These are phyloP conservation scores for Gymnopithys bicolor DNA, from an alignment of 2,797 vertebrate genomes.

Conservation along the genomic window DNA sequence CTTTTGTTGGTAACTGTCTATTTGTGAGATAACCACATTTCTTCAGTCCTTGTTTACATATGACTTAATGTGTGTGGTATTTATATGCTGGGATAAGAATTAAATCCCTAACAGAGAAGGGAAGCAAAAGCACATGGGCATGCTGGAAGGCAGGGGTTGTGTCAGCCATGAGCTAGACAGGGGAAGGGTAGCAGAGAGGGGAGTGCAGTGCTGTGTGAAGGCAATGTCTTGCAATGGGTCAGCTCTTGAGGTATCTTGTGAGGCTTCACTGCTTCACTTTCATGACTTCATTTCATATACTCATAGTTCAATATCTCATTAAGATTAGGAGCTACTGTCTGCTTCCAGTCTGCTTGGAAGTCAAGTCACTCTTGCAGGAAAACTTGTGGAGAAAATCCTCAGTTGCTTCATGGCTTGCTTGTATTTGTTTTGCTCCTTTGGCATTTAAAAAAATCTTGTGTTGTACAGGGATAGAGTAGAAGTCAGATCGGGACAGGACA, in stretches of 20 bases:
- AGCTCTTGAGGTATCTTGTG: neutral
- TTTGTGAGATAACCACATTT: neutral
- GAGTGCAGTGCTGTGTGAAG: neutral
- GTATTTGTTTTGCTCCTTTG: neutral
- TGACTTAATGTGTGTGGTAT: neutral
- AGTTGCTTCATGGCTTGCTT: neutral
- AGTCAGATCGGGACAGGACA: neutral
- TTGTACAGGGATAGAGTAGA: neutral
- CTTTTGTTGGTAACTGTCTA: neutral
- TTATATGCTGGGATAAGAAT: neutral
- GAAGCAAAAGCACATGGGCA: neutral
- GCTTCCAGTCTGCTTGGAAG: neutral
- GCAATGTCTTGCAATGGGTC: neutral
- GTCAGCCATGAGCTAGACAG: rapidly evolving
- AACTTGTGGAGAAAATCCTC: neutral
- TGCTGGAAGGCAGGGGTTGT: neutral
- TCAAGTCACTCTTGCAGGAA: neutral
- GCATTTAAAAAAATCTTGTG: neutral
- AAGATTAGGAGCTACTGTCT: neutral
- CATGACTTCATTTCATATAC: neutral
- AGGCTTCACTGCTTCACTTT: neutral
- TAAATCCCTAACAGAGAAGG: neutral
- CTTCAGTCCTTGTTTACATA: neutral
- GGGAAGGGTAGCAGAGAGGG: neutral
- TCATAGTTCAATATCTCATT: neutral